Evolutionary conservation across 2,113 vertebrate species (phyloP).

Genomic region (Odocoileus virginianus): DNA sequence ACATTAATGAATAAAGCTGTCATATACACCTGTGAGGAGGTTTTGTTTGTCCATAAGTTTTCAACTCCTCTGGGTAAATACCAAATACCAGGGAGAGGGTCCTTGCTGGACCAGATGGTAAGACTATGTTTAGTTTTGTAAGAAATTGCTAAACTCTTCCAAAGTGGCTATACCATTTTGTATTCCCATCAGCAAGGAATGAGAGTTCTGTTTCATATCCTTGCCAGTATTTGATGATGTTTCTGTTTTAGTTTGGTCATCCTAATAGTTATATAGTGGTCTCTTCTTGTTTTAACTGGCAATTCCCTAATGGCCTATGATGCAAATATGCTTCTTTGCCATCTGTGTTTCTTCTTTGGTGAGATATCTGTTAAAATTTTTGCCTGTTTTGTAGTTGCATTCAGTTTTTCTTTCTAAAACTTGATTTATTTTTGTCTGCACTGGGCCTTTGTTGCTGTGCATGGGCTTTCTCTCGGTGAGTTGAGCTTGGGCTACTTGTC

Average conservation of each 20-base stretch:
- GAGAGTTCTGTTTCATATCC: not conserved
- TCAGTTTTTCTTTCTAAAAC: not conserved
- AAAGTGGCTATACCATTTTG: not conserved
- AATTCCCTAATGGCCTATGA: not conserved
- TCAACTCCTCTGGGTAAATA: not conserved
- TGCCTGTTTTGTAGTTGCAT: not conserved
- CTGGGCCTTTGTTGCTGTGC: not conserved
- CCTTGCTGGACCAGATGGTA: not conserved
- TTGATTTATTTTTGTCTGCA: not conserved
- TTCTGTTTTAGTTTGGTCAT: not conserved
- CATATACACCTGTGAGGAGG: not conserved
- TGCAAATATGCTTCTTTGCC: not conserved
- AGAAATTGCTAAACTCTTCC: not conserved
- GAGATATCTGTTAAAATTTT: not conserved
- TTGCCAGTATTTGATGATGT: not conserved
- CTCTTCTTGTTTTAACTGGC: not conserved
- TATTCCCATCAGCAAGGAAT: not conserved
- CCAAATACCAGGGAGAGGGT: not conserved
- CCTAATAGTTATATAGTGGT: not conserved
- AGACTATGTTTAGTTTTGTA: not conserved
- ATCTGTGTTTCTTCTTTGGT: not conserved
- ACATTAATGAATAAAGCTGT: not conserved
- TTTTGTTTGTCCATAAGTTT: not conserved
- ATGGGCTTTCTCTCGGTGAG: not conserved
- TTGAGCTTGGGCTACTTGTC: not conserved